Conservation (phyloP, 2,113 vertebrate genomes). For the Anarrhichthys ocellatus region DNA sequence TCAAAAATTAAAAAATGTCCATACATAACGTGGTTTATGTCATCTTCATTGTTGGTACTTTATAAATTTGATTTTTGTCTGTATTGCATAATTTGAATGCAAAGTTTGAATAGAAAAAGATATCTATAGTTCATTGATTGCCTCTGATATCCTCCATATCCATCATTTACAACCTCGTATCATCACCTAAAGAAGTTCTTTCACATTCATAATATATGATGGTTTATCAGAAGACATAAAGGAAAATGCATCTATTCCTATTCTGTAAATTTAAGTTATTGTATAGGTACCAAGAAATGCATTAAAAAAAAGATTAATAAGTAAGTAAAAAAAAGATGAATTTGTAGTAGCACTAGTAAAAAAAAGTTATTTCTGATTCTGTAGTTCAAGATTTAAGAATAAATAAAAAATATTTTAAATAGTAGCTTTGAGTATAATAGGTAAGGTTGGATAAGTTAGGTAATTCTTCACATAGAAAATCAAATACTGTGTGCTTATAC, state of each 20-base stretch:
- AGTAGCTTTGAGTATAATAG: neutral
- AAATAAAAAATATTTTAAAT: neutral
- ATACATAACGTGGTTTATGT: neutral
- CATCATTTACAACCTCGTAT: neutral
- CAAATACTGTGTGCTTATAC: neutral
- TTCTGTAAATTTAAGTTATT: neutral
- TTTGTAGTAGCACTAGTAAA: neutral
- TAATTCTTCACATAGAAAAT: neutral
- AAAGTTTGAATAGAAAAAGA: constrained; percentile 5
- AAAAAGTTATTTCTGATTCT: neutral
- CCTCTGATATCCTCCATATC: neutral
- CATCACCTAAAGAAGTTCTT: neutral
- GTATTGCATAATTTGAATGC: constrained; percentile 13
- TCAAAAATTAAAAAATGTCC: constrained; percentile 14
- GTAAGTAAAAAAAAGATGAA: neutral
- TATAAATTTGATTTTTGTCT: constrained; percentile 11
- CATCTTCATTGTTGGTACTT: neutral
- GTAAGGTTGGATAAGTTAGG: neutral
- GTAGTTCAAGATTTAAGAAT: neutral
- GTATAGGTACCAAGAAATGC: neutral
- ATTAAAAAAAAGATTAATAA: neutral
- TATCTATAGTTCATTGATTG: neutral
- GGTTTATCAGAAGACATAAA: neutral
- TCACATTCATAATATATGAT: neutral
- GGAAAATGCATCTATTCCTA: neutral